phyloP scores from a whole-genome alignment of 2,113 vertebrate genomes.

The Epinephelus fuscoguttatus region DNA sequence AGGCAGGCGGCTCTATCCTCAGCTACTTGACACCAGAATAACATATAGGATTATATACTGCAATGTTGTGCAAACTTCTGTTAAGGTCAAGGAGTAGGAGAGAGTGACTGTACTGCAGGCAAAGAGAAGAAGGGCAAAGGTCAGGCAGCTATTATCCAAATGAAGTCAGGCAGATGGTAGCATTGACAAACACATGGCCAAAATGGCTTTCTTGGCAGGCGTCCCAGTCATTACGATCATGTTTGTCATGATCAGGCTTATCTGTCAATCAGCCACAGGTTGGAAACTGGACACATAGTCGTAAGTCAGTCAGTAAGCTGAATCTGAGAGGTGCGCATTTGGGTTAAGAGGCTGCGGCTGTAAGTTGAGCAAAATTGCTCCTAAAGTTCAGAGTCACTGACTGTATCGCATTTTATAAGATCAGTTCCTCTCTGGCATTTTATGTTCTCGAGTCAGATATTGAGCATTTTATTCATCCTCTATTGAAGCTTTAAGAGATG shows the following conservation, averaged over 20 bases:
- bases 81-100: slow-evolving; percentile 32
- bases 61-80: slow-evolving; percentile 53
- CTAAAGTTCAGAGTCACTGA: background rate
- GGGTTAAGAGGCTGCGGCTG: slow-evolving; percentile 10
- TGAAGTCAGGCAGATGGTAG: slow-evolving; percentile 67
- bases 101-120: slow-evolving; percentile 8
- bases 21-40: slow-evolving; percentile 52
- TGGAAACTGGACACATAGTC: slow-evolving; percentile 43
- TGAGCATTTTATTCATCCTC: too few relatives aligned
- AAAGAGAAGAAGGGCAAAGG: slow-evolving; percentile 51
- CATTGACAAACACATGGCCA: slow-evolving; percentile 62
- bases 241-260: slow-evolving; percentile 60
- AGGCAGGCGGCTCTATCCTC: slow-evolving; percentile 22
- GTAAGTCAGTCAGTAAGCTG: slow-evolving; percentile 8
- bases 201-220: slow-evolving; percentile 70
- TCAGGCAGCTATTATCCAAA: slow-evolving; percentile 62
- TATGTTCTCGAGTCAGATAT: background rate
- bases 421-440: background rate
- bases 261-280: slow-evolving; percentile 56
- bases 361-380: slow-evolving; percentile 1
- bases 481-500: too few relatives aligned
- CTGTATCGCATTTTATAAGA: slow-evolving; percentile 1
- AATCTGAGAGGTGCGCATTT: slow-evolving; percentile 22
- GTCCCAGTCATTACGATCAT: slow-evolving; percentile 61
- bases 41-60: slow-evolving; percentile 42